Evolutionary conservation across 2,113 vertebrate genomes (phyloP), one percentile per base, ranked within the genome.

Genomic region (Casuarius casuarius): DNA sequence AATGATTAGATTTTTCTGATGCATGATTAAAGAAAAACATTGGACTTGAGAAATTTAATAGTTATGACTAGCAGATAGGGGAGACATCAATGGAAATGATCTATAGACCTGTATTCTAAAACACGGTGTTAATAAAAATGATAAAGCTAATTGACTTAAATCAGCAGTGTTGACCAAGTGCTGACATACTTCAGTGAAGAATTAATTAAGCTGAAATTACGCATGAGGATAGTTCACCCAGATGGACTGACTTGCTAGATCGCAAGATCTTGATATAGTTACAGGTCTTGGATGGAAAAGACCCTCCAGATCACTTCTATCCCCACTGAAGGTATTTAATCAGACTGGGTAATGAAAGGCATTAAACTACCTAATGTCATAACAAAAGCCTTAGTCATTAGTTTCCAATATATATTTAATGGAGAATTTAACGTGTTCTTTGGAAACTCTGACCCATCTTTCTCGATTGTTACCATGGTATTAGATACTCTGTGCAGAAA

Each of bases 131-230:
- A 66, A 77, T 73, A 86, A 90, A 89, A 92, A 74, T 26, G 0
- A 66, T 54, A 66, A 19, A 66, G 8, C 10, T 84, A 70, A 54
- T 9, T 74, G 66, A 74, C 46, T 80, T 44, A 52, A 58, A 73
- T 63, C 59, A 80, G 71, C 31, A 85, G 90, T 83, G 67, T 12
- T 72, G 71, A 93, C n/a, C n/a, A 79, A 92, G 51, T n/a, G 35
- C 19, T 40, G 35, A 44, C 29, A 26, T 49, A 23, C 29, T 21
- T 90, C 59, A 65, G 15, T 59, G 46, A 3, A 4, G 26, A 84
- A 74, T 22, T 70, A 92, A 71, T 40, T 5, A 67, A 90, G 20
- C n/a, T 40, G 77, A 90, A 91, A 73, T 4, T 6, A 28, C 9
- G 62, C 19, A 40, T 10, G 29, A 74, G 19, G 68, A 68, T 26